Base-by-base conservation (phyloP, 2,113 vertebrate species). In the Anoura caudifer region DNA sequence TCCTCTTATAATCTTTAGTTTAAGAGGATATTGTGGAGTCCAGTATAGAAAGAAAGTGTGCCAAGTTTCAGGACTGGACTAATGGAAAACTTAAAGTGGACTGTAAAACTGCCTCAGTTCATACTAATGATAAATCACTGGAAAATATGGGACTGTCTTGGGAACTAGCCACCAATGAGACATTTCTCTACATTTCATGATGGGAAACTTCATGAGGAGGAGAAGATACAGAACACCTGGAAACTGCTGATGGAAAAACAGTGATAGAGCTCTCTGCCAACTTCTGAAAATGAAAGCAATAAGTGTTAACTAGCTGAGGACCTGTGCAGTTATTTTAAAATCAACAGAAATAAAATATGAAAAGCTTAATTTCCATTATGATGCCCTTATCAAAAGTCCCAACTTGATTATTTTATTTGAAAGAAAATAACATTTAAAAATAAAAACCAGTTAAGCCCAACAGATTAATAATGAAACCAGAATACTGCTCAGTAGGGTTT, bases 281-380 rank as follows among this genome's bases (percentile, higher is more conserved):
- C 28, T 87, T 54, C 96, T 97, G 96, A 96, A 98, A 98, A 97
- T 94, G 97, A 95, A 77, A 91, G 83, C 90, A 77, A 87, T 67
- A 79, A 85, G 95, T 54, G 41, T 80, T 70, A 94, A 92, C 80
- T 47, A 83, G 67, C 52, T 45, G 5, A 54, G 54, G 59, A 43
- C 72, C 59, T 59, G 20, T 6, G 45, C 0, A 59, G 84, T n/a
- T 97, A 95, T 97, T 97, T 98, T 97, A 91, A 80, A 90, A 92
- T 33, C 28, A 77, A 91, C 83, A 41, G 56, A 87, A 97, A 96
- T 79, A 95, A 82, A 77, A 82, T 84, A 90, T 24, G 38, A 63
- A 93, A 90, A 54, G 52, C 41, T 91, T 89, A 59, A 47, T 90
- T 97, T 97, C 59, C 84, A 93, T 41, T 12, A 75, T n/a, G 59